Conservation (phyloP, 1,140 invertebrate genomes). For the Pseudoatta argentina region DNA sequence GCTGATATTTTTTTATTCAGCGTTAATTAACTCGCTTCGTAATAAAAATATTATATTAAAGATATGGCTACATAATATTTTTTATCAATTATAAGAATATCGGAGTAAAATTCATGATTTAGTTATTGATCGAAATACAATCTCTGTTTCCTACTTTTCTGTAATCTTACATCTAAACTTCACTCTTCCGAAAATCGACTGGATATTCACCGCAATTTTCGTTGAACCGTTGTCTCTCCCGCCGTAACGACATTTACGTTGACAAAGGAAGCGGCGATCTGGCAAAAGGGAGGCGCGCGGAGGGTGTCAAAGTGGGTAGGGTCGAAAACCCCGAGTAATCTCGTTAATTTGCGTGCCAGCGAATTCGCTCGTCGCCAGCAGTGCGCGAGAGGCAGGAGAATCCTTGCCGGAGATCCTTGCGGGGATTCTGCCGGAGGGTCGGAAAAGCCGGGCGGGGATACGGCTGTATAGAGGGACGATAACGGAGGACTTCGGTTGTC, state of each 20-base stretch:
- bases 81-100: slow-evolving; percentile 8
- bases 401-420: slow-evolving; percentile 52
- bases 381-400: slow-evolving; percentile 21
- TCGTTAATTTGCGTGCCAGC: slow-evolving; percentile 77
- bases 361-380: slow-evolving; percentile 43
- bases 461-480: slow-evolving; percentile 80
- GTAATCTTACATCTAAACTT: slow-evolving; percentile 20
- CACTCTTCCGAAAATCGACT: slow-evolving; percentile 30
- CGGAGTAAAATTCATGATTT: neutral
- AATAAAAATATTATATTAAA: slow-evolving; percentile 5
- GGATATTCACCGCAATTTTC: slow-evolving; percentile 46
- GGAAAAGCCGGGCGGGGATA: slow-evolving; percentile 69
- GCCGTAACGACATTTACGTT: slow-evolving; percentile 50
- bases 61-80: neutral
- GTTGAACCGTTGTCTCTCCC: slow-evolving; percentile 42
- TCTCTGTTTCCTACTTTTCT: neutral
- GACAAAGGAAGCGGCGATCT: slow-evolving; percentile 62
- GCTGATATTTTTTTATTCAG: neutral
- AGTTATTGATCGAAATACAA: neutral
- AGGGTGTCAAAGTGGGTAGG: slow-evolving; percentile 42
- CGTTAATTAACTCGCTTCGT: neutral
- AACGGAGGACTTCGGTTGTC: slow-evolving; percentile 85
- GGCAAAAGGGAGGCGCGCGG: slow-evolving; percentile 5
- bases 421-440: slow-evolving; percentile 58
- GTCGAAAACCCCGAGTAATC: slow-evolving; percentile 68